phyloP scores from a whole-genome alignment of 2,113 vertebrate species.

The Heterotis niloticus region DNA sequence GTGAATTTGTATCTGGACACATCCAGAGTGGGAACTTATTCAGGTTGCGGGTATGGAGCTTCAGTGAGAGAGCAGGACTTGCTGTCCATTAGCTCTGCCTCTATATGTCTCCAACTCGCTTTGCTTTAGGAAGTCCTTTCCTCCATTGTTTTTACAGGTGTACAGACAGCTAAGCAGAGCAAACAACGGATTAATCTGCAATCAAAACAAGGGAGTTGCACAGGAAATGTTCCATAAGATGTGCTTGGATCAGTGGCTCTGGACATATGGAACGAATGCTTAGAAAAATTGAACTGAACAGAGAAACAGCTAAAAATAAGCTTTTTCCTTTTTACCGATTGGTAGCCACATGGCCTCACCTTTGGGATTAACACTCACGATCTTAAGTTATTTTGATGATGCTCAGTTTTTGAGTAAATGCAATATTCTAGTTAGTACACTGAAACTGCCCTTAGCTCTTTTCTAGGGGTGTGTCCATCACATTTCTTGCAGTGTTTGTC shows the following conservation, averaged over 20 bases:
- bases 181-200: constrained; percentile 18
- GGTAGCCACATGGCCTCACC: background rate
- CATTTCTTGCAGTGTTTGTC: background rate
- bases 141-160: constrained; percentile 23
- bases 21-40: background rate
- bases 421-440: background rate
- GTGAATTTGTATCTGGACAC: background rate
- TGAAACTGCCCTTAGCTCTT: too few species aligned
- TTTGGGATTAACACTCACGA: background rate
- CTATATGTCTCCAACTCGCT: background rate
- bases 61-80: background rate
- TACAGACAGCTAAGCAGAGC: background rate
- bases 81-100: background rate
- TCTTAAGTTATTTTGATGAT: background rate
- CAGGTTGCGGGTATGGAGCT: background rate
- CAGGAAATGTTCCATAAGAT: too few species aligned
- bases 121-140: constrained; percentile 12
- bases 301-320: background rate
- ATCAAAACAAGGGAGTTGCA: constrained; percentile 4
- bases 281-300: background rate
- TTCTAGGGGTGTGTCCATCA: background rate
- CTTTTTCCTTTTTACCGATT: too few species aligned
- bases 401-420: background rate
- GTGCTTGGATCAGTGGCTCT: background rate
- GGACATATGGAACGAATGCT: background rate